Base-by-base conservation (phyloP, 1,140 invertebrate species). In the Orussus abietinus region DNA sequence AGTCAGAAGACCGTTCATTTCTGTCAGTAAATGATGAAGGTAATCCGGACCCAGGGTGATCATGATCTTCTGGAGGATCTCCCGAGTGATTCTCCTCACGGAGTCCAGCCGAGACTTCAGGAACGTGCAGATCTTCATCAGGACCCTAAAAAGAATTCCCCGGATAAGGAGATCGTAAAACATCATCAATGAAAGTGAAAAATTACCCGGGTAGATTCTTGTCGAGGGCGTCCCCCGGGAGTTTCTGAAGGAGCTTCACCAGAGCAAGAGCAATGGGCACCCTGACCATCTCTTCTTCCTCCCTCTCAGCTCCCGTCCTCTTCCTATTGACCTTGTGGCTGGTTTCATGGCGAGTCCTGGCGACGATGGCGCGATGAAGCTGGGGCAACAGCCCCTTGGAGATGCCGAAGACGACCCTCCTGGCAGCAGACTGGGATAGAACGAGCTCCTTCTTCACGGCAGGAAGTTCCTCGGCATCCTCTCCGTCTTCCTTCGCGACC, bases 241-340 rank as follows among this genome's bases (percentile, higher is more conserved):
- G 72, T 53, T 86, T 85, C 57, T 96, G 90, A 7, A 99, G 62
- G 13, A 99, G 60, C 62, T 96, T 96, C 0, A 97, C 88, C 49
- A 96, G 77, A 1, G 95, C 92, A 25, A 97, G 68, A 1, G 92
- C 92, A 49, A 98, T 84, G 0, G 96, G 94, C 7, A 97, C 86
- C 40, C 90, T 77, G 40, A 91, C 71, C 49, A 97, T 84, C 61
- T 97, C 92, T 49, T 94, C 87, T 55, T 96, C 91, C 51, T 88
- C 85, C n/a, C 77, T 75, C 18, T 82, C 80, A 5, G 72, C 45
- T 15, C 80, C 76, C 1, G 75, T 74, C 3, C 74, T 76, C 31
- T 83, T 84, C 18, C 83, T 79, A 59, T 90, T 88, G 1, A 89
- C 59, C 62, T 95, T 95, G 64, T 95, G 92, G 29, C 83, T 84